Evolutionary conservation across 2,888 invertebrate species (phyloP), one percentile per base, ranked within the genome.

Genomic region (Leptopilina myrica): DNA sequence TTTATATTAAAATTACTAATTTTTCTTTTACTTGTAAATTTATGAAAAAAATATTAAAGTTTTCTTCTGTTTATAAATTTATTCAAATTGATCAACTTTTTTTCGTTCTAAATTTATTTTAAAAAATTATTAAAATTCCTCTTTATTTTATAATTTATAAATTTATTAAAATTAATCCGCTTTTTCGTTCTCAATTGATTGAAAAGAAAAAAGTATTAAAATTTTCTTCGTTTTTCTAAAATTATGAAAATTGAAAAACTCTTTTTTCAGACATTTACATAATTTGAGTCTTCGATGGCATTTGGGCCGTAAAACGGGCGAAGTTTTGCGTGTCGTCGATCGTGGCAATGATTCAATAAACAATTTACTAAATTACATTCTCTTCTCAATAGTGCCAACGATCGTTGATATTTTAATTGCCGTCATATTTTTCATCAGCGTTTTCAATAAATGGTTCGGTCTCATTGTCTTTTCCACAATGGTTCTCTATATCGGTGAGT

Each of bases 311-410:
- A 99, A 99, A 93, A 99, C 99, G 0, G 99, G 99, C 2, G 99
- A 99, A 93, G 98, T 99, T 0, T 93, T 99, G 2, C 93, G 98
- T 56, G 96, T 99, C 0, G 98, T 99, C 97, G 99, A 99, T 92
- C 94, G 99, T 82, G 99, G 99, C 84, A 99, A 99, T 0, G 98
- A 97, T 87, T 98, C 98, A 78, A 98, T 99, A 86, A 98, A 98
- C 92, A 98, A 96, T 91, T 93, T 99, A 11, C 94, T 99, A 0
- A 98, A 96, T 88, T 98, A 96, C 89, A 96, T 99, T 73, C 92
- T 99, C 64, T 99, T 99, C 92, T 97, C 97, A 66, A 99, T 99
- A 85, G 91, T 96, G 0, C 99, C 99, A 0, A 99, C 99, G 0
- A 94, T 99, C 79, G 92, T 97, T 14, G 99, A 99, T 90, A 98